phyloP scores from a whole-genome alignment of 2,888 invertebrate species.

The Panopea generosa region DNA sequence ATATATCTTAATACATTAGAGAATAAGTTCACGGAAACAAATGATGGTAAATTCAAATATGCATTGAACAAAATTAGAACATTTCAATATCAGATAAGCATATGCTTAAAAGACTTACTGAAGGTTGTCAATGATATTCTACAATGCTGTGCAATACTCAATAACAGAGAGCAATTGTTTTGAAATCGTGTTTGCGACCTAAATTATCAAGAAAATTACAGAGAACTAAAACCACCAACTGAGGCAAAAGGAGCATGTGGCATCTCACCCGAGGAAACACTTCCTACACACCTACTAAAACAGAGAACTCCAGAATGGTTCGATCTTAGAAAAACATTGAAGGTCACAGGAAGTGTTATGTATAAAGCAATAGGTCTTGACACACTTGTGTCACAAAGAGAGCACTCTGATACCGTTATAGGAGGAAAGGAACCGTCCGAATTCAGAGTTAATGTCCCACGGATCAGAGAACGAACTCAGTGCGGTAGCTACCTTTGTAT shows the following conservation, averaged over 20 bases:
- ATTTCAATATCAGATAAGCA: not conserved
- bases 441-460: constrained; percentile 16
- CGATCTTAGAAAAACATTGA: constrained; percentile 17
- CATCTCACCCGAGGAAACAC: not conserved
- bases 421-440: not conserved
- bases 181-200: not conserved
- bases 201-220: constrained; percentile 8
- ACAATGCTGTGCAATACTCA: no score
- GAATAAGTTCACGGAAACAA: constrained; percentile 9
- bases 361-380: constrained; percentile 27
- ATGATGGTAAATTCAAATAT: constrained; percentile 5
- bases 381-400: constrained; percentile 14
- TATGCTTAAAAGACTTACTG: constrained; percentile 7
- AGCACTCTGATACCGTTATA: constrained; percentile 30
- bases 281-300: constrained; percentile 11
- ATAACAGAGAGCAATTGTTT: no score
- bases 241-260: not conserved
- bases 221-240: constrained; percentile 9
- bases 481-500: constrained; percentile 39
- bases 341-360: constrained; percentile 41
- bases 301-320: constrained; percentile 31
- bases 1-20: not conserved
- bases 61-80: constrained; percentile 6
- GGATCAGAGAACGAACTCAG: constrained; percentile 19
- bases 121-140: no score